phyloP scores from a whole-genome alignment of 2,113 vertebrate genomes.

The Gopherus evgoodei region DNA sequence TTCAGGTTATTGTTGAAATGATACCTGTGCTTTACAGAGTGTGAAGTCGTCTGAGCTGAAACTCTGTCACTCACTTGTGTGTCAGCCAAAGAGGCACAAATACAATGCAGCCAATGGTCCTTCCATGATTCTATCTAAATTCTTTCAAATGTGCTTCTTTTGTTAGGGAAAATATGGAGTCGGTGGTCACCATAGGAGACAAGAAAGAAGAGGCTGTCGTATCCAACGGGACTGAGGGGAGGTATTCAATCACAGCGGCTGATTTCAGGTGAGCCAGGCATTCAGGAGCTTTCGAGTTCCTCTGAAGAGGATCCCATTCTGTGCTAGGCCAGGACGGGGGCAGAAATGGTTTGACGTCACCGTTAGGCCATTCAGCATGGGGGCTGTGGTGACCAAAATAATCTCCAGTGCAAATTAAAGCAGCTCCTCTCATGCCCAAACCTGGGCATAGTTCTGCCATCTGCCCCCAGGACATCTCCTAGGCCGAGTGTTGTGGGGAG shows the following conservation, averaged over 20 bases:
- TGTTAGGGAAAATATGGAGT: conserved; percentile 51
- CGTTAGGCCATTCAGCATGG: fast-evolving
- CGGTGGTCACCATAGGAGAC: not conserved
- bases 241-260: conserved; percentile 12
- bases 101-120: not conserved
- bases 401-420: not conserved
- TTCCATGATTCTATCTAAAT: not conserved
- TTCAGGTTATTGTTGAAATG: not conserved
- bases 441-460: not conserved
- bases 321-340: not conserved
- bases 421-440: fast-evolving
- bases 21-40: not conserved
- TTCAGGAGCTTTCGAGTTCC: not conserved
- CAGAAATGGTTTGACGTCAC: not conserved
- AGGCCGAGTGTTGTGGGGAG: not conserved
- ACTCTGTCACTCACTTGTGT: not conserved
- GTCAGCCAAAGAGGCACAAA: not conserved
- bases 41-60: not conserved
- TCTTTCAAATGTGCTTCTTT: not conserved
- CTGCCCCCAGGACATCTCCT: not conserved
- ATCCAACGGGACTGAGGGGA: conserved; percentile 64
- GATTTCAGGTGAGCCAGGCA: conserved; percentile 74
- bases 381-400: not conserved
- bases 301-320: not conserved
- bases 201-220: conserved; percentile 48